Conservation (phyloP, 2,888 invertebrate species). For the Girardia tigrina region DNA sequence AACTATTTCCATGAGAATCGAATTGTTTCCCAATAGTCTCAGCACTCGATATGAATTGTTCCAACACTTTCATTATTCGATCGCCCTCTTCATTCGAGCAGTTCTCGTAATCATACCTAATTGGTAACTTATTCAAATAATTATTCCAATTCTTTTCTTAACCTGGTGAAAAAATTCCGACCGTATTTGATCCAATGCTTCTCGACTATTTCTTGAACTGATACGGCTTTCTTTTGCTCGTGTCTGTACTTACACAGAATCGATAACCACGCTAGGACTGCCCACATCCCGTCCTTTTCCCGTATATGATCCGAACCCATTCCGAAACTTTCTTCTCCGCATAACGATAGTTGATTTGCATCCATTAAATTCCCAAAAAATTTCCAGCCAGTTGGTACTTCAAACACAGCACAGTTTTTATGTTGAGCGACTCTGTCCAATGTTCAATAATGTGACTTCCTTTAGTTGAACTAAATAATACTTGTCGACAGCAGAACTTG, state of each 20-base stretch:
- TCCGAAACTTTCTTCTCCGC: constrained; percentile 96
- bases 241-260: constrained; percentile 63
- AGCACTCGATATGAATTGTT: constrained; percentile 58
- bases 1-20: constrained; percentile 55
- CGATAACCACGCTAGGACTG: constrained; percentile 85
- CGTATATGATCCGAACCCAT: constrained; percentile 95
- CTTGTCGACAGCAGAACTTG: constrained; percentile 77
- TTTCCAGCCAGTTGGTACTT: constrained; percentile 96
- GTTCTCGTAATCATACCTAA: constrained; percentile 89
- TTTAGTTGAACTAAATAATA: neutral
- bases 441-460: constrained; percentile 32
- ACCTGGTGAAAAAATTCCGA: constrained; percentile 87
- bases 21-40: constrained; percentile 49
- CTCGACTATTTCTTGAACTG: constrained; percentile 66
- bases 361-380: constrained; percentile 99
- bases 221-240: constrained; percentile 42
- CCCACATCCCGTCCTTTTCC: constrained; percentile 98
- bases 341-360: constrained; percentile 74
- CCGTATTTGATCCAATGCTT: constrained; percentile 81
- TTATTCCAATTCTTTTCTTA: constrained; percentile 36
- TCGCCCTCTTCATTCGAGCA: constrained; percentile 73
- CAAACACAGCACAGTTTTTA: constrained; percentile 66
- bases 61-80: constrained; percentile 72
- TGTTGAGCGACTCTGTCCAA: constrained; percentile 68
- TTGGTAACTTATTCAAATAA: neutral